phyloP scores from a whole-genome alignment of 2,888 invertebrate species.

The Hybos culiciformis region DNA sequence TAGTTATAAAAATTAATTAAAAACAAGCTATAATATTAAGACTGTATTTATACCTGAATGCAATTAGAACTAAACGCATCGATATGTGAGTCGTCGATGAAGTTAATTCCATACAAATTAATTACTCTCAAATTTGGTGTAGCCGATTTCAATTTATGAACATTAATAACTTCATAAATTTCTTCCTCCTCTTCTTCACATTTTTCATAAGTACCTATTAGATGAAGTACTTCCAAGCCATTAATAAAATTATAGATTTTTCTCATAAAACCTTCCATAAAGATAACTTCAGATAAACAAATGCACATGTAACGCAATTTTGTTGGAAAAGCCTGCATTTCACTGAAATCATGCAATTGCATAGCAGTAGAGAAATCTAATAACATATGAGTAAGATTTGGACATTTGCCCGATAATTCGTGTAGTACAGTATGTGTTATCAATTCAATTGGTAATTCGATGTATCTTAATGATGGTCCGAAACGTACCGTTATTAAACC shows the following conservation, averaged over 20 bases:
- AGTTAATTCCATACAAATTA: slow-evolving; percentile 96
- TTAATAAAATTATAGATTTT: slow-evolving; percentile 99
- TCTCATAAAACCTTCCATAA: slow-evolving; percentile 99
- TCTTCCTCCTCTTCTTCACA: slow-evolving; percentile 98
- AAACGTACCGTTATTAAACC: slow-evolving; percentile 80
- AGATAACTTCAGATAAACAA: slow-evolving; percentile 97
- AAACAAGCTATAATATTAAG: not conserved
- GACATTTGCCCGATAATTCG: slow-evolving; percentile 91
- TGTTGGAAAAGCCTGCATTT: slow-evolving; percentile 96
- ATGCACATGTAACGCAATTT: slow-evolving; percentile 90
- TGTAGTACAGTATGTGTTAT: slow-evolving; percentile 95
- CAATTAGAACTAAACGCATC: slow-evolving; percentile 96
- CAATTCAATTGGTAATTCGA: slow-evolving; percentile 88
- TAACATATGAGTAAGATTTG: slow-evolving; percentile 89
- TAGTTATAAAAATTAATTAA: not conserved
- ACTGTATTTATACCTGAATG: slow-evolving; percentile 50
- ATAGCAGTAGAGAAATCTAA: slow-evolving; percentile 94
- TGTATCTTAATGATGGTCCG: slow-evolving; percentile 75
- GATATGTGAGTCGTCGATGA: slow-evolving; percentile 96
- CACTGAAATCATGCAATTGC: slow-evolving; percentile 98
- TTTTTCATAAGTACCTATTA: slow-evolving; percentile 96
- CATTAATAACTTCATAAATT: slow-evolving; percentile 97
- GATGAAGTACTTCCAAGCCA: slow-evolving; percentile 84
- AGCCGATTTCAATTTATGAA: slow-evolving; percentile 94
- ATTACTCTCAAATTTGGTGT: slow-evolving; percentile 95